phyloP scores from a whole-genome alignment of 2,797 vertebrate genomes.

The Tympanoctomys barrerae region DNA sequence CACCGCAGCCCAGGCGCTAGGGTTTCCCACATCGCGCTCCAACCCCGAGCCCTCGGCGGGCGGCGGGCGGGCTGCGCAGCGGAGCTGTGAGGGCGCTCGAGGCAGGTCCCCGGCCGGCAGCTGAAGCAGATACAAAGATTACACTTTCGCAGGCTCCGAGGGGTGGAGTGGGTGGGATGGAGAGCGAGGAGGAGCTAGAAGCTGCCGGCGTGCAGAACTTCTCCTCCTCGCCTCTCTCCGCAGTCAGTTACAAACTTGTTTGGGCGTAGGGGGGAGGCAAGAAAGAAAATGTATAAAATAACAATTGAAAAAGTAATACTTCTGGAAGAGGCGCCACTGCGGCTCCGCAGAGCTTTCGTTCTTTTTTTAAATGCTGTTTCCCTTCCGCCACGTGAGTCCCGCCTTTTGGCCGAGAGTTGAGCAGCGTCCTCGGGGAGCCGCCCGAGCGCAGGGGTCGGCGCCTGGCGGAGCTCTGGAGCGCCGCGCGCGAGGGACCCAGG shows the following conservation, averaged over 20 bases:
- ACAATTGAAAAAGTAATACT: constrained; percentile 87
- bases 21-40: background rate
- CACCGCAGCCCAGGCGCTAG: constrained; percentile 75
- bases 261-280: constrained; percentile 65
- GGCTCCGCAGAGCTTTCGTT: constrained; percentile 70
- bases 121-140: constrained; percentile 80
- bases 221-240: constrained; percentile 74
- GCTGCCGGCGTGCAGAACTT: background rate
- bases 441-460: constrained; percentile 53
- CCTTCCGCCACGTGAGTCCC: constrained; percentile 87
- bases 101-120: background rate
- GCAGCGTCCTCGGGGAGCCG: constrained; percentile 79
- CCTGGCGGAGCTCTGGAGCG: constrained; percentile 53
- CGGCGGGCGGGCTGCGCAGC: background rate
- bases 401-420: constrained; percentile 90
- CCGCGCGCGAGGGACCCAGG: constrained; percentile 56
- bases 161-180: constrained; percentile 11
- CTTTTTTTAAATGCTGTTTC: constrained; percentile 64
- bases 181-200: background rate
- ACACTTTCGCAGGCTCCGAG: constrained; percentile 78
- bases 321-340: constrained; percentile 83
- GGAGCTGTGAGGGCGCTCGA: background rate
- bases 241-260: constrained; percentile 89
- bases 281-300: constrained; percentile 86
- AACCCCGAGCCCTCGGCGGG: background rate